Percentiles rank a stretch among this genome's conserved stretches.
These are phyloP conservation scores for Tangara arthus DNA, from an alignment of 2,797 vertebrate species.

Conservation along the genomic window DNA sequence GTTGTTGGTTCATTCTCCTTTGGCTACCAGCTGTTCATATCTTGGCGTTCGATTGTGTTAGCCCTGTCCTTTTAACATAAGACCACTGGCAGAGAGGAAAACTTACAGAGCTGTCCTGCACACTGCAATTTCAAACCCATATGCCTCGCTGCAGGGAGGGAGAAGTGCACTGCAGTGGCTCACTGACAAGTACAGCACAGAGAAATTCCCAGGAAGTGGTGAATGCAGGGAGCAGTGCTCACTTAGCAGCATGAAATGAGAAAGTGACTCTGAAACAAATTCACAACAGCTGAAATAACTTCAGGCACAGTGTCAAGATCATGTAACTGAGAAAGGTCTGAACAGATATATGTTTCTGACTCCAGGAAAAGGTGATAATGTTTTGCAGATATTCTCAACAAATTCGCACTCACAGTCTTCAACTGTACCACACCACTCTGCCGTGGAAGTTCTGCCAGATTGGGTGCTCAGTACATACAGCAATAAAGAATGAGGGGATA, in stretches of 20 bases:
- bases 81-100: not conserved
- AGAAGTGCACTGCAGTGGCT: not conserved
- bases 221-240: not conserved
- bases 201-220: not conserved
- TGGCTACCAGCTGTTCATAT: not conserved
- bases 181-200: not conserved
- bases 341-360: not conserved
- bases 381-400: not conserved
- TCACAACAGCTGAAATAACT: not conserved
- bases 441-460: not conserved
- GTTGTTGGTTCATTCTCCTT: not conserved
- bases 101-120: not conserved
- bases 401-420: not conserved
- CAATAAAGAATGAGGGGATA: not conserved
- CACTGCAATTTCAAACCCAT: not conserved
- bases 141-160: not conserved
- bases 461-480: not conserved
- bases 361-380: not conserved
- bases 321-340: not conserved
- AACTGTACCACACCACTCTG: not conserved
- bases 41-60: fast-evolving
- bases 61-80: not conserved
- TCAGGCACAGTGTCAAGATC: not conserved
- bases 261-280: not conserved
- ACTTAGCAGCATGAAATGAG: not conserved